Base-by-base conservation (phyloP, 2,888 invertebrate species). In the Ormyrus rosae region DNA sequence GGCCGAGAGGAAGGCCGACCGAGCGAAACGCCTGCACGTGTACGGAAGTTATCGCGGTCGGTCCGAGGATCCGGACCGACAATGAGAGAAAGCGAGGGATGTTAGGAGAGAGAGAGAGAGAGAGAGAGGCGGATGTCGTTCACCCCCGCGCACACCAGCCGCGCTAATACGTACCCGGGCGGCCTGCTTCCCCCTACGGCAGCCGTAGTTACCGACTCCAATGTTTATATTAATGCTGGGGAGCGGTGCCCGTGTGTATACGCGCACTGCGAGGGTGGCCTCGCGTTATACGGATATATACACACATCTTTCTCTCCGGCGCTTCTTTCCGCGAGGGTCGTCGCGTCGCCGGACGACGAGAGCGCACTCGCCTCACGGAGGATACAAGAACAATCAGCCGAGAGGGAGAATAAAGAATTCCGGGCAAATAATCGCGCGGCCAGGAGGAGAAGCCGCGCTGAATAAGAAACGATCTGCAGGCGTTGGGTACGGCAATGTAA, bases 201-300 rank as follows among this genome's bases (percentile, higher is more conserved):
- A 80, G 84, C 53, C 79, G 83, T 83, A 83, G 83, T 84, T 83
- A 84, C 82, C 75, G 82, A 81, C 82, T 82, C 67, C 84, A 85
- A 85, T 85, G 85, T 85, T 85, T 85, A 84, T 85, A 85, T 85
- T 85, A 85, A 84, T 84, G 83, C 83, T 73, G 72, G 82, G 45
- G 84, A 82, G 83, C 78, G 34, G 74, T 10, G 74, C 11, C 65
- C 48, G 64, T 45, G 9, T 13, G 50, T 69, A 19, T 46, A 10
- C 46, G 2, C 13, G 34, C 13, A 34, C 11, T 6, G 70, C 64
- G 73, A 67, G 74, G 74, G 74, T 76, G 69, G 50, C 77, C 4
- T 64, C 69, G 77, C 4, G 34, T 34, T 4, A 77, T 77, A 63
- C 69, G 70, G 69, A 63, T 70, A 48, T 76, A 69, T 48, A 65